A percentile compares a stretch with the other conserved stretches of the same genome.
These are phyloP conservation scores for Nylanderia fulva DNA, from an alignment of 1,140 invertebrate genomes.

Conservation along the genomic window DNA sequence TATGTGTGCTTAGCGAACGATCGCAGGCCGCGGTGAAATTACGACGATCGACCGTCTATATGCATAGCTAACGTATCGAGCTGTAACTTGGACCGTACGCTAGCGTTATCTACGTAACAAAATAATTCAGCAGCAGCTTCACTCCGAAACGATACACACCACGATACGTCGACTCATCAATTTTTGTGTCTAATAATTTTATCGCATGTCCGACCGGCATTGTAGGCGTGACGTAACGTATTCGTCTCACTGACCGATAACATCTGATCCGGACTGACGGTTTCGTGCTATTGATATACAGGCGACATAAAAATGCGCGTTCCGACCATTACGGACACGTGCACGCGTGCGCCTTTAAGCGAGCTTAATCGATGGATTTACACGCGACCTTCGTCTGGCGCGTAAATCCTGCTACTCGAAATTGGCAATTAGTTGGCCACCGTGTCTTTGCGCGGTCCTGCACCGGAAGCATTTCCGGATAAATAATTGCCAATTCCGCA, in stretches of 20 bases:
- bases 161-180: conserved; percentile 21
- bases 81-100: conserved; percentile 22
- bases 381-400: conserved; percentile 28
- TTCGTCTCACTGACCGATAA: neutral
- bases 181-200: conserved; percentile 48
- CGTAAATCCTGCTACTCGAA: conserved; percentile 55
- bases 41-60: conserved; percentile 28
- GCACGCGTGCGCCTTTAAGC: neutral
- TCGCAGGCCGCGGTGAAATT: conserved; percentile 52
- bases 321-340: neutral
- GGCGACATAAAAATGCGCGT: neutral
- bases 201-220: conserved; percentile 13
- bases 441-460: conserved; percentile 60
- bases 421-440: conserved; percentile 76
- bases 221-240: neutral
- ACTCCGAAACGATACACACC: neutral
- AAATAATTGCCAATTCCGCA: conserved; percentile 77
- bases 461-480: conserved; percentile 64
- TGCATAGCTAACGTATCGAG: conserved; percentile 51
- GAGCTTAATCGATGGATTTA: conserved; percentile 39
- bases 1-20: conserved; percentile 55
- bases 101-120: conserved; percentile 9
- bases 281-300: conserved; percentile 60
- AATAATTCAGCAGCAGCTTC: conserved; percentile 43
- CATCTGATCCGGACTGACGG: conserved; percentile 18